Conservation (phyloP, 1,140 invertebrate species). For the Sycobia sp. region DNA sequence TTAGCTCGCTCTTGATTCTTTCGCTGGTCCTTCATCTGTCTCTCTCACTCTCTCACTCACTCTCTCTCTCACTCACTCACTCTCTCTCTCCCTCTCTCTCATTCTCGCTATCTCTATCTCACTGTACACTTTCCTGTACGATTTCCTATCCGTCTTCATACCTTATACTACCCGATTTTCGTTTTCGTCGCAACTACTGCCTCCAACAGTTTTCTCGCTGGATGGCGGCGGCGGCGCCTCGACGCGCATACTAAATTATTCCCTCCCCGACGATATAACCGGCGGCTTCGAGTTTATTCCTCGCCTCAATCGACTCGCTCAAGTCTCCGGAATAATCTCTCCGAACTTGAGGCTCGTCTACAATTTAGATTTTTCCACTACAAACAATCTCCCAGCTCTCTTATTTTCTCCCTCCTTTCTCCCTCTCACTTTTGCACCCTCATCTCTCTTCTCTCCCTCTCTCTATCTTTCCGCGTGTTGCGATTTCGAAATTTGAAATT, state of each 20-base stretch:
- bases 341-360: slow-evolving; percentile 27
- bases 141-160: too few relatives aligned
- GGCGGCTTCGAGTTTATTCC: slow-evolving; percentile 32
- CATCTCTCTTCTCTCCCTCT: background rate
- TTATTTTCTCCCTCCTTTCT: background rate
- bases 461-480: slow-evolving; percentile 7
- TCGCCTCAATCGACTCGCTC: slow-evolving; percentile 29
- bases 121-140: too few relatives aligned
- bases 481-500: slow-evolving; percentile 29
- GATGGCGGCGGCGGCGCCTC: background rate
- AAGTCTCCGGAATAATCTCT: slow-evolving; percentile 33
- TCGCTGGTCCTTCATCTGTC: too few relatives aligned
- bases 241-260: slow-evolving; percentile 32
- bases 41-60: too few relatives aligned
- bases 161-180: too few relatives aligned
- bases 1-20: too few relatives aligned
- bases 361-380: slow-evolving; percentile 35
- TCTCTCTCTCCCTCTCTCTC: too few relatives aligned
- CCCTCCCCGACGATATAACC: slow-evolving; percentile 25
- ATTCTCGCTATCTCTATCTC: too few relatives aligned
- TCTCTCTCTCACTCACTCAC: too few relatives aligned
- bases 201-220: slow-evolving; percentile 9
- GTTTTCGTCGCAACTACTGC: background rate
- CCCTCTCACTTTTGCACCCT: background rate
- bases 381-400: slow-evolving; percentile 26